Evolutionary conservation across 2,888 invertebrate genomes (phyloP).

Genomic region (Cotesia congregata): DNA sequence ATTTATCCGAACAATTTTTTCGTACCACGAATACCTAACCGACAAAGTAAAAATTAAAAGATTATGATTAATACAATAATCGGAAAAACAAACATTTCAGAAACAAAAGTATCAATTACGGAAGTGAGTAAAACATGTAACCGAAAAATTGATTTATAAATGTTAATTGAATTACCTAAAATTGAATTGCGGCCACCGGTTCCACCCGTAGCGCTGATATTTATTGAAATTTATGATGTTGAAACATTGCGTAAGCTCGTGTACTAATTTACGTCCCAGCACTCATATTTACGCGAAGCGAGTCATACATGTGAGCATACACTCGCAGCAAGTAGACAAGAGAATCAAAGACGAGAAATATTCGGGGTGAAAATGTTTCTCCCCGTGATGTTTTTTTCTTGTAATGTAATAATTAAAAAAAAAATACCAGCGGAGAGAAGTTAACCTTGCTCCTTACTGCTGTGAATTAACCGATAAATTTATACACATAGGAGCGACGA

Average conservation of each 20-base stretch:
- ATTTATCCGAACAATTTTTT: too few relatives aligned
- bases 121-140: constrained; percentile 24
- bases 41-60: neutral
- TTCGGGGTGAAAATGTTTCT: neutral
- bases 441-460: neutral
- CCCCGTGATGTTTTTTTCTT: too few relatives aligned
- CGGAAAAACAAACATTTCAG: neutral
- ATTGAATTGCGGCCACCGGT: constrained; percentile 39
- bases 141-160: constrained; percentile 40
- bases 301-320: neutral
- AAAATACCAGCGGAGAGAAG: constrained; percentile 23
- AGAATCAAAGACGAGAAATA: constrained; percentile 39
- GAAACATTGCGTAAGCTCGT: constrained; percentile 16
- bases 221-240: constrained; percentile 42
- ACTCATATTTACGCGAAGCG: neutral
- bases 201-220: constrained; percentile 36
- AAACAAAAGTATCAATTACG: constrained; percentile 10
- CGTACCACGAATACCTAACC: too few relatives aligned
- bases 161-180: constrained; percentile 41
- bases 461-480: constrained; percentile 35
- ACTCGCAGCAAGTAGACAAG: constrained; percentile 26
- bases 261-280: constrained; percentile 9
- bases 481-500: constrained; percentile 19
- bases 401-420: neutral
- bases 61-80: neutral